Evolutionary conservation across 2,888 invertebrate genomes (phyloP).

Genomic region (Acronicta leporina): DNA sequence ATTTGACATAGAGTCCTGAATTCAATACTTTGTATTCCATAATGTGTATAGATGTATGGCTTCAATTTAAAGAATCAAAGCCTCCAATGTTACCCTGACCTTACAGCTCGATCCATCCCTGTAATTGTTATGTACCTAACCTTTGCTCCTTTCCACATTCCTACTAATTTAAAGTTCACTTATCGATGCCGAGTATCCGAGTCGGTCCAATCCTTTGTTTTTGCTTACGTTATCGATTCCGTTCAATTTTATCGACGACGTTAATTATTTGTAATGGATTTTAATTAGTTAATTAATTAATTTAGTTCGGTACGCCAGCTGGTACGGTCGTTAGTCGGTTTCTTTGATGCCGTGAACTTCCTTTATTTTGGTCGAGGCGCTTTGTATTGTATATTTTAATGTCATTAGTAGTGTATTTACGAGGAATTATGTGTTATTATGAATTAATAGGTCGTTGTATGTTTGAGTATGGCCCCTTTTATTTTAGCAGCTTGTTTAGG

Average conservation of each 20-base stretch:
- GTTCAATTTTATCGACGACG: slow-evolving; percentile 70
- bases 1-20: too few relatives aligned
- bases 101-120: too few relatives aligned
- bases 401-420: slow-evolving; percentile 59
- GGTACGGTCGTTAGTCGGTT: slow-evolving; percentile 68
- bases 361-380: slow-evolving; percentile 63
- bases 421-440: slow-evolving; percentile 57
- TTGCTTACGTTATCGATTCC: slow-evolving; percentile 64
- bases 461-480: slow-evolving; percentile 41
- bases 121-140: background rate
- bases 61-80: too few relatives aligned
- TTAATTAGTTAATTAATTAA: slow-evolving; percentile 86
- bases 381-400: slow-evolving; percentile 63
- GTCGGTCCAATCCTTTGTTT: slow-evolving; percentile 65
- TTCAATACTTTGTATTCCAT: too few relatives aligned
- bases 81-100: too few relatives aligned
- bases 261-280: slow-evolving; percentile 77
- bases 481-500: slow-evolving; percentile 32
- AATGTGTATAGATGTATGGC: too few relatives aligned
- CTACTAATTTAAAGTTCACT: slow-evolving; percentile 50
- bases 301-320: slow-evolving; percentile 72
- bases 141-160: slow-evolving; percentile 31
- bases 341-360: slow-evolving; percentile 75
- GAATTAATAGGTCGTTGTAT: slow-evolving; percentile 52
- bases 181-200: slow-evolving; percentile 41